A percentile compares a stretch with the other conserved stretches of the same genome.
phyloP scores from a whole-genome alignment of 2,888 invertebrate genomes.

The Sylvicola fuscatus region DNA sequence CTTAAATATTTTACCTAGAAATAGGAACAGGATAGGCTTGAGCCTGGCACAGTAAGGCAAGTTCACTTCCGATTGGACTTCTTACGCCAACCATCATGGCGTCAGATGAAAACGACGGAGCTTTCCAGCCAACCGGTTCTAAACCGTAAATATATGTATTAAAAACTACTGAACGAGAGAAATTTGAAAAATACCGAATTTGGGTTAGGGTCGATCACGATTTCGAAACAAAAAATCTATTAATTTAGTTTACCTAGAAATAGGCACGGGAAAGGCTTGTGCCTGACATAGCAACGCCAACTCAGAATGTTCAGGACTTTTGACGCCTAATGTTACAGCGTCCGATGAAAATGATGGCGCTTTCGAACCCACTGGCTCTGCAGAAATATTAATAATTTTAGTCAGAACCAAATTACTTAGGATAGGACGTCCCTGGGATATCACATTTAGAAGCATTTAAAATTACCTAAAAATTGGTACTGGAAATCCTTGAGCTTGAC shows the following conservation, averaged over 20 bases:
- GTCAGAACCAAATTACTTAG: not conserved
- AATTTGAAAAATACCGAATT: too few relatives aligned
- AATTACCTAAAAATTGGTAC: conserved; percentile 47
- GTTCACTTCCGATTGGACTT: conserved; percentile 20
- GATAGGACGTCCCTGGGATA: not conserved
- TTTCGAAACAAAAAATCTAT: conserved; percentile 21
- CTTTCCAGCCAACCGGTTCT: conserved; percentile 34
- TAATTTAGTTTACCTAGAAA: conserved; percentile 42
- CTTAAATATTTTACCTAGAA: conserved; percentile 37
- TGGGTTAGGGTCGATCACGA: conserved; percentile 14
- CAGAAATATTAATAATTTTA: not conserved
- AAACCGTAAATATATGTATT: conserved; percentile 3
- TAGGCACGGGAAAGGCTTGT: conserved; percentile 48
- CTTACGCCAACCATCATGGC: conserved; percentile 29
- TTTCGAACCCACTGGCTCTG: conserved; percentile 42
- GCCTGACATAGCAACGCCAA: conserved; percentile 47
- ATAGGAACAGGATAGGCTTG: conserved; percentile 42
- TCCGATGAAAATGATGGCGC: conserved; percentile 43
- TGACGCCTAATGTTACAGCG: conserved; percentile 39
- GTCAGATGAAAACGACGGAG: conserved; percentile 41
- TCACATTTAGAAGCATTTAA: not conserved
- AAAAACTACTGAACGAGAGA: conserved; percentile 4
- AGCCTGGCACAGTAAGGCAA: conserved; percentile 39
- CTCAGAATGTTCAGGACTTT: conserved; percentile 29
- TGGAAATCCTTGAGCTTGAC: conserved; percentile 47